A percentile compares a stretch with the other conserved stretches of the same genome.
Conservation (phyloP, 2,888 invertebrate species). For the Exocentrus adspersus region DNA sequence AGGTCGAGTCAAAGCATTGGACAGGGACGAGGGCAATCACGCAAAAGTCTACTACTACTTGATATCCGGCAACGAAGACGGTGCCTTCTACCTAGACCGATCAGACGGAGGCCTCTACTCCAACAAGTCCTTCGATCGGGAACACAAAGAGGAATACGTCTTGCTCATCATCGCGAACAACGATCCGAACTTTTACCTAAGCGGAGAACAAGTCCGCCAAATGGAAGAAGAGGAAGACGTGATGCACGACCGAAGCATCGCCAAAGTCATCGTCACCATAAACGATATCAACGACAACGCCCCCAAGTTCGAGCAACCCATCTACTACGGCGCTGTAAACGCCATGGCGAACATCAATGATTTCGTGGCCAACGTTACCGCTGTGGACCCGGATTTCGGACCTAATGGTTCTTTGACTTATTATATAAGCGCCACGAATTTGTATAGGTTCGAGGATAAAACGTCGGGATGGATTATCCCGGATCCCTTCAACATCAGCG, state of each 20-base stretch:
- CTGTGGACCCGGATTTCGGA: conserved; percentile 84
- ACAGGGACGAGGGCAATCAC: conserved; percentile 82
- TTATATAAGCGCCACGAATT: conserved; percentile 81
- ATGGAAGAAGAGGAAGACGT: conserved; percentile 59
- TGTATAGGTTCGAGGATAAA: conserved; percentile 80
- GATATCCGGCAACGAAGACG: conserved; percentile 79
- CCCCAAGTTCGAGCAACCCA: conserved; percentile 66
- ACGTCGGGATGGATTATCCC: conserved; percentile 89
- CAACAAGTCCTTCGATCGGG: conserved; percentile 84
- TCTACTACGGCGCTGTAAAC: conserved; percentile 71
- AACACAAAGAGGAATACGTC: conserved; percentile 77
- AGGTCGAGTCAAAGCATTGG: conserved; percentile 78
- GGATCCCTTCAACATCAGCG: conserved; percentile 84
- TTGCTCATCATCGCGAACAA: conserved; percentile 86
- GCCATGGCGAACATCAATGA: conserved; percentile 82
- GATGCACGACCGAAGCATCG: conserved; percentile 73
- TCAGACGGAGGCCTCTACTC: conserved; percentile 83
- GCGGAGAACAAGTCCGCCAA: conserved; percentile 63
- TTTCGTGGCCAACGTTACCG: conserved; percentile 78
- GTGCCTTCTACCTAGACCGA: conserved; percentile 81
- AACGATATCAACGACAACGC: conserved; percentile 88
- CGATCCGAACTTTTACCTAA: conserved; percentile 77
- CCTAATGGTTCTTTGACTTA: conserved; percentile 86
- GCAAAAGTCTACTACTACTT: conserved; percentile 88
- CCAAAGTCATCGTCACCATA: conserved; percentile 76